Evolutionary conservation across 2,113 vertebrate genomes (phyloP), one percentile per base, ranked within the genome.

Genomic region (Chamaetylas fuelleborni): DNA sequence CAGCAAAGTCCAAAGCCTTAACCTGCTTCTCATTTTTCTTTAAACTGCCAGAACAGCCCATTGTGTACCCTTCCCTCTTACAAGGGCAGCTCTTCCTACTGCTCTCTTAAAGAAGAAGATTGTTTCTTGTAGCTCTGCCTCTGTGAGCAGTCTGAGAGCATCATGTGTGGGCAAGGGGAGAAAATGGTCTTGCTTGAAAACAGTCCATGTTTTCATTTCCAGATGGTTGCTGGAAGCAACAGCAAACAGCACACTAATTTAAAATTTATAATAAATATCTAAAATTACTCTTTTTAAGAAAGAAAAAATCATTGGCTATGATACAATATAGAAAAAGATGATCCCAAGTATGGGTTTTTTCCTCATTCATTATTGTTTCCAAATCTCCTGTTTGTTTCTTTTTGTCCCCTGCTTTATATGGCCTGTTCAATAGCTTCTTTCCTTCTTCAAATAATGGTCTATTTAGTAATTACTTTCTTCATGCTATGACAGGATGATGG

Each of bases 1-100:
- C 66, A 82, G 58, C 51, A 62, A 93, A 94, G 67, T 85, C 94
- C 93, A 71, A 83, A 93, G 83, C 58, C 71, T 91, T 96, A 93
- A 96, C 92, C 92, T 66, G 76, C 15, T 94, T 90, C 81, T 93
- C 47, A 28, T 94, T 94, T 93, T 80, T 36, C 74, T 83, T 86
- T 67, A 43, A 5, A 48, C 42, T 77, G 60, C 26, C 56, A 88
- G 58, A 70, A 70, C 64, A 64, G 50, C 31, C 54, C 51, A 60
- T 93, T 80, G 78, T 74, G 78, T 88, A 43, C 4, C 0, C 66
- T 88, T 60, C 33, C 36, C 19, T 79, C 54, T 47, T 45, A 48
- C 65, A 76, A 51, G 42, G 66, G 53, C 62, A 87, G 84, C 62
- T 61, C 58, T 69, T 85, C 64, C 54, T 45, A 88, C 51, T 88